Conservation (phyloP, 2,888 invertebrate species). For the Zonitis immaculata region DNA sequence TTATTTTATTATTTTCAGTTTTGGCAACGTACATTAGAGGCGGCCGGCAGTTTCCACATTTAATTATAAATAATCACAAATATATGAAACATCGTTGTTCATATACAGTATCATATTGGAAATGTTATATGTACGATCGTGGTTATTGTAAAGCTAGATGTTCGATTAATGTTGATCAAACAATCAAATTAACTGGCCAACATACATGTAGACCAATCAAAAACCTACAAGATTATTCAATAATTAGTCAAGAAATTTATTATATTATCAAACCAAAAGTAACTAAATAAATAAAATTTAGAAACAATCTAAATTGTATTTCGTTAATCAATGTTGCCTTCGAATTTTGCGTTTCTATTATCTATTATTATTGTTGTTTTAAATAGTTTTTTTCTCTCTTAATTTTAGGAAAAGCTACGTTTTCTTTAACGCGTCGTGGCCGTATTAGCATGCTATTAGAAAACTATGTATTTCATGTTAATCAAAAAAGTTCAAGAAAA, state of each 20-base stretch:
- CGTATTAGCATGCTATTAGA: conserved; percentile 32
- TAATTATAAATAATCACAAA: conserved; percentile 38
- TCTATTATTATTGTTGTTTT: too few relatives aligned
- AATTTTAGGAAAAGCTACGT: conserved; percentile 2
- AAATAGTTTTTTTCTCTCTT: too few relatives aligned
- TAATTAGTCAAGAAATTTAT: conserved; percentile 31
- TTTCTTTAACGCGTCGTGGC: conserved; percentile 28
- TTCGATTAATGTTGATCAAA: conserved; percentile 31
- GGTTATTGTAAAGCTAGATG: conserved; percentile 42
- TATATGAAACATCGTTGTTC: conserved; percentile 44
- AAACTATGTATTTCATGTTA: conserved; percentile 33
- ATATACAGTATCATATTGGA: conserved; percentile 43
- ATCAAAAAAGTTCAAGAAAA: conserved; percentile 27
- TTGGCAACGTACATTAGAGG: conserved; percentile 40
- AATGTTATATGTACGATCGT: conserved; percentile 42
- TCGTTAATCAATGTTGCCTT: too few relatives aligned
- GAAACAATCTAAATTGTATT: too few relatives aligned
- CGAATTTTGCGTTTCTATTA: too few relatives aligned
- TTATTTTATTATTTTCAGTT: conserved; percentile 31
- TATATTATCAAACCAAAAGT: background rate
- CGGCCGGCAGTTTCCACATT: conserved; percentile 34
- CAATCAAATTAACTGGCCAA: conserved; percentile 29
- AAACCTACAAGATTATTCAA: conserved; percentile 12
- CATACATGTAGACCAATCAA: conserved; percentile 31
- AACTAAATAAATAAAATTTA: too few relatives aligned